Evolutionary conservation across 92 coral and sea anemone species (phyloP), one percentile per base, ranked within the genome.

Genomic region (Paramuricea clavata): DNA sequence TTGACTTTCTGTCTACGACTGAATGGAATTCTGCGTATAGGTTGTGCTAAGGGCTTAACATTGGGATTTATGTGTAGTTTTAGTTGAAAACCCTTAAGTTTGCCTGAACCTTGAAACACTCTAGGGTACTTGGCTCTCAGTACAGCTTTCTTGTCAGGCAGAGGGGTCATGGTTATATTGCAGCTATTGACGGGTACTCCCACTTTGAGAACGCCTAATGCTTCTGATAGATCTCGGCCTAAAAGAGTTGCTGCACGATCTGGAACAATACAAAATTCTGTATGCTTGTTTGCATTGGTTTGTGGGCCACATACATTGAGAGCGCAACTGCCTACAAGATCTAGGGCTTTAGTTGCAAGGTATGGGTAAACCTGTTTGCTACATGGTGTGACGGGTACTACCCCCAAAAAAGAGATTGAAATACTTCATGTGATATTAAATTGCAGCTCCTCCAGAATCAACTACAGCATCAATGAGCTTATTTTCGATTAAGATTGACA

Each of bases 31-130:
- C n/a, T n/a, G n/a, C n/a, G n/a, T n/a, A n/a, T n/a, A n/a, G n/a
- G n/a, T n/a, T n/a, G n/a, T n/a, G 91, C 88, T 23, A 87, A 49
- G 7, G 91, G 91, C 26, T 76, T 49, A 21, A 87, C 81, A 74
- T 56, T 86, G 26, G 49, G 77, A 32, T 86, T 86, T 12, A 59
- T 69, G 78, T 74, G 91, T 0, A 90, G 22, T 74, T 86, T 81
- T 15, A 81, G 57, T 21, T 90, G 87, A 33, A 77, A 86, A 35
- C 83, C 87, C 60, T 54, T 90, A 0, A 81, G 87, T 34, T 90
- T 86, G 3, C 88, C 88, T 83, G 72, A 83, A 6, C 88, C 88
- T 32, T 83, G 25, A 83, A 71, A 83, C 27, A 83, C 44, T 12
- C 36, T 83, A n/a, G 74, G 86, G 86, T 81, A 81, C 74, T 81